A percentile compares a stretch with the other conserved stretches of the same genome.
Conservation (phyloP, 1,140 invertebrate species). For the Pachypsylla venusta region DNA sequence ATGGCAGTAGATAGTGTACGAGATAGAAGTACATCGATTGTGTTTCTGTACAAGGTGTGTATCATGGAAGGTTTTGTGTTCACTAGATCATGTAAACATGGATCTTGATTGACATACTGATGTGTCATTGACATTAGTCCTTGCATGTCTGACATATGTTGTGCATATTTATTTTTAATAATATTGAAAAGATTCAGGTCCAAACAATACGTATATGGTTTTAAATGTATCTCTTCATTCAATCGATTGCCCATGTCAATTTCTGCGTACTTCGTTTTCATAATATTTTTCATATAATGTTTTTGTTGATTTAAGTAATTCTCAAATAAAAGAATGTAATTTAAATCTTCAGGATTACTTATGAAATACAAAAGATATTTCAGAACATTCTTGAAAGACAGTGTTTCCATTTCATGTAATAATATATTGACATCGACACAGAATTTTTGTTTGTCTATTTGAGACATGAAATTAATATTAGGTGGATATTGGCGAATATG, state of each 20-base stretch:
- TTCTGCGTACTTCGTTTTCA: background rate
- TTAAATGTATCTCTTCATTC: background rate
- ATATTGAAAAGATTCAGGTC: background rate
- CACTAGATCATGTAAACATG: background rate
- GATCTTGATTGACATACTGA: background rate
- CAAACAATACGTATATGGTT: background rate
- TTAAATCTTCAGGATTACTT: background rate
- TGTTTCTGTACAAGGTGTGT: background rate
- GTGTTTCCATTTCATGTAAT: background rate
- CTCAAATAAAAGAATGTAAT: background rate
- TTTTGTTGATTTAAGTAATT: constrained; percentile 5
- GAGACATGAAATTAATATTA: background rate
- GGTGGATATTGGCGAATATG: background rate
- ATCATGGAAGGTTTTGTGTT: background rate
- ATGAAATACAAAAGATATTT: background rate
- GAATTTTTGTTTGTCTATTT: background rate
- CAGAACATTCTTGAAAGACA: background rate
- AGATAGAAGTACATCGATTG: background rate
- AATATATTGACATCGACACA: constrained; percentile 1
- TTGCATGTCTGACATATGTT: background rate
- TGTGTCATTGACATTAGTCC: background rate
- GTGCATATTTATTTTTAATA: background rate
- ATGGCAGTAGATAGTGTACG: background rate
- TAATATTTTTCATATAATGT: background rate
- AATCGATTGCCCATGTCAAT: background rate